Base-by-base conservation (phyloP, 2,113 vertebrate species). In the Mobula birostris region DNA sequence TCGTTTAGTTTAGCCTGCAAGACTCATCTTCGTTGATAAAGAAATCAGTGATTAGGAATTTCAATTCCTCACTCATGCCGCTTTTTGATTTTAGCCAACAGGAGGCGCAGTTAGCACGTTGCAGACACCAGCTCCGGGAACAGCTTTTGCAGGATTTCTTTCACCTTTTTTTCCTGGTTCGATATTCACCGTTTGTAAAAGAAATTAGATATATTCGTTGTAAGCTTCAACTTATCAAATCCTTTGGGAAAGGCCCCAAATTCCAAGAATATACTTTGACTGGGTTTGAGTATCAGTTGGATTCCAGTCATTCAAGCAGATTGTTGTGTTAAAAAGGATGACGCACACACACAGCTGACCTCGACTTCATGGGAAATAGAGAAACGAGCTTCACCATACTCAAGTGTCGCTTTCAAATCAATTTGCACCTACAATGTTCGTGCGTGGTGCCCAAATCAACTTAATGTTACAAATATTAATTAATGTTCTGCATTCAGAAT, bases 91-190 rank as follows among this genome's bases (percentile, higher is more conserved):
- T 27, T 32, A 24, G 90, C 32, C 91, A 56, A 93, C 40, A 93
- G 91, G 91, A 74, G 91, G 24, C 91, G 91, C 91, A 93, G 91
- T 15, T 32, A 74, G 14, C 91, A 93, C 91, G 40, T 70, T 56
- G 7, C 29, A 56, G 56, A 56, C 36, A 48, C 58, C 7, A 40
- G 48, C 77, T 14, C 63, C 14, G 27, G 21, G 9, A 2, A 11
- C 11, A 15, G 32, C 15, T 11, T 15, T 11, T 32, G 76, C 6
- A 48, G 15, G n/a, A 68, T 91, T 21, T 24, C 32, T 24, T 70
- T 74, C 7, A 24, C 0, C 40, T 93, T n/a, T 61, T 6, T 90
- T 90, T 66, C 36, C 36, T 63, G 29, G 61, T 19, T 90, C 14
- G 29, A 90, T 58, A 90, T 8, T 0, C 29, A 1, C 85, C 15